Evolutionary conservation across 2,797 vertebrate species (phyloP).

Genomic region (Leucoraja ocellata): DNA sequence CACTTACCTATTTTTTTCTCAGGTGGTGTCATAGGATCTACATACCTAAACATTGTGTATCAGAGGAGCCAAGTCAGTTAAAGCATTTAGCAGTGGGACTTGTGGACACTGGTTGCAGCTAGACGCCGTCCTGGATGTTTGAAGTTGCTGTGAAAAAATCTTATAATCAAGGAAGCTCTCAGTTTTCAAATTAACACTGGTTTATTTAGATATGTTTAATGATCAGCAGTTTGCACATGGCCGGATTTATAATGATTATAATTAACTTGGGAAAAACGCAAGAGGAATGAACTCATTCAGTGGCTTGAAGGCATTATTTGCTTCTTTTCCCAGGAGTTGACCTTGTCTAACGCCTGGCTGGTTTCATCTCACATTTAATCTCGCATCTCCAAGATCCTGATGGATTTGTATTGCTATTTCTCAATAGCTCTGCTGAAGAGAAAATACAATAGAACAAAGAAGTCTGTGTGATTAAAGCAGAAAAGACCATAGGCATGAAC

Average conservation of each 20-base stretch:
- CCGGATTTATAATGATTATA: neutral
- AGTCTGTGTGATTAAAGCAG: neutral
- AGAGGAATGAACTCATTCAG: neutral
- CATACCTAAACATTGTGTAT: neutral
- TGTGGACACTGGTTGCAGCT: neutral
- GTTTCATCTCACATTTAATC: neutral
- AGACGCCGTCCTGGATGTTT: neutral
- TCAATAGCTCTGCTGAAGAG: neutral
- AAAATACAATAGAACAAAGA: neutral
- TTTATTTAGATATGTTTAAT: slow-evolving; percentile 4
- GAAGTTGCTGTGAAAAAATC: neutral
- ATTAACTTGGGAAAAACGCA: neutral
- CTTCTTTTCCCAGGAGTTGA: neutral
- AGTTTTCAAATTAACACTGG: neutral
- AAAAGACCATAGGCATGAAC: neutral
- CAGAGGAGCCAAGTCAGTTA: neutral
- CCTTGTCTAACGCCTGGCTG: neutral
- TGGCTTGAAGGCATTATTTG: neutral
- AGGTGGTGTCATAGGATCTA: neutral
- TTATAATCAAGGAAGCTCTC: neutral
- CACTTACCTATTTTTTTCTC: neutral
- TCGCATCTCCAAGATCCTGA: neutral
- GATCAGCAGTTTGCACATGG: neutral
- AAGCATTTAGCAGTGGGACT: neutral
- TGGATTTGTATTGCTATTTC: neutral